Evolutionary conservation across 2,113 vertebrate species (phyloP).

Genomic region (Toxostoma redivivum): DNA sequence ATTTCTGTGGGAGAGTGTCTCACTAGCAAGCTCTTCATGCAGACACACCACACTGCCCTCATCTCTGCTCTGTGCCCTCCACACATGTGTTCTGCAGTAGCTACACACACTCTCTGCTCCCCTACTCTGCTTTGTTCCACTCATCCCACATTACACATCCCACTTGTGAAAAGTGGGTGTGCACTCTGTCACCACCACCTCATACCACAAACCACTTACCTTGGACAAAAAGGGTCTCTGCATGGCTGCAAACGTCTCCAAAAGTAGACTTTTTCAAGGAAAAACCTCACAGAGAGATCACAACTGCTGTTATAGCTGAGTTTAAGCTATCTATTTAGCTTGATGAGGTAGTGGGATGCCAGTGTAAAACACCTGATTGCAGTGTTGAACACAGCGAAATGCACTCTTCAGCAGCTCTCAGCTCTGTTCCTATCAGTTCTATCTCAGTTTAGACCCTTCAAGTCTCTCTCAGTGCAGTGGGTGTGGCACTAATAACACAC

Average conservation of each 20-base stretch:
- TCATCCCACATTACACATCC: no score
- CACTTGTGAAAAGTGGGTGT: rapidly evolving
- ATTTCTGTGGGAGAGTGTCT: neutral
- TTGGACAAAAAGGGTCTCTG: neutral
- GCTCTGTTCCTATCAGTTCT: neutral
- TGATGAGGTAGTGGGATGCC: neutral
- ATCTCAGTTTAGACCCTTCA: neutral
- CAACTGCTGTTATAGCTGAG: neutral
- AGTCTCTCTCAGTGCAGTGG: neutral
- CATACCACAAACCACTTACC: neutral
- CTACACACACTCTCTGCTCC: rapidly evolving
- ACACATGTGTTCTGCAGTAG: rapidly evolving
- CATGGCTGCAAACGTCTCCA: neutral
- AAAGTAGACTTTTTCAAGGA: neutral
- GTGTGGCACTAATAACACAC: neutral
- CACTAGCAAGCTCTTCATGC: neutral
- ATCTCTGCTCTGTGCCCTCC: neutral
- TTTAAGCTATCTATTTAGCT: neutral
- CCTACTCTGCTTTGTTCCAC: rapidly evolving
- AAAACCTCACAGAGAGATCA: neutral
- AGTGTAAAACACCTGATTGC: neutral
- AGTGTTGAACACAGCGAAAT: neutral
- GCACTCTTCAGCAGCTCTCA: neutral
- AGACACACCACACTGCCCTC: neutral
- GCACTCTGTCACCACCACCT: neutral